These are phyloP conservation scores for Zaprionus lachaisei DNA, from an alignment of 1,140 invertebrate genomes.

Conservation along the genomic window DNA sequence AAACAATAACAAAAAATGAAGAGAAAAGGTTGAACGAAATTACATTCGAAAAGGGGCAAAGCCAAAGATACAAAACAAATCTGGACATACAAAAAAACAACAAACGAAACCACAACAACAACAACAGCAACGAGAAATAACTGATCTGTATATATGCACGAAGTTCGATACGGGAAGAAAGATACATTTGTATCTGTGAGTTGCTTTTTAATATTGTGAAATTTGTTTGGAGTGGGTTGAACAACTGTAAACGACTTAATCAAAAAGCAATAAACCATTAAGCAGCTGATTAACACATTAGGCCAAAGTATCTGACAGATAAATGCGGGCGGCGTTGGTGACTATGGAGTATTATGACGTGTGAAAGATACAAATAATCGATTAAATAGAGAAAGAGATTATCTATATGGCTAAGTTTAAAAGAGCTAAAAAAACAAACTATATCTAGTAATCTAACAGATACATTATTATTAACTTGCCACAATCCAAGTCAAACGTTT, in stretches of 20 bases:
- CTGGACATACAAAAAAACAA: conserved; percentile 22
- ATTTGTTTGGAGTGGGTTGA: conserved; percentile 22
- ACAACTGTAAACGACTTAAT: conserved; percentile 62
- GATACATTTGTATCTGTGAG: conserved; percentile 46
- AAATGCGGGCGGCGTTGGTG: conserved; percentile 7
- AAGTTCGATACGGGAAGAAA: conserved; percentile 53
- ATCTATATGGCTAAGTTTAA: not conserved
- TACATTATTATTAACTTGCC: not conserved
- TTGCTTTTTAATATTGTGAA: conserved; percentile 40
- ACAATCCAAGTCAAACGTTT: too few species aligned
- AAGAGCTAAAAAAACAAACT: not conserved
- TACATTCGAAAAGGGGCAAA: conserved; percentile 72
- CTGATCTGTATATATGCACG: conserved; percentile 43
- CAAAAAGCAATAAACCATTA: conserved; percentile 40
- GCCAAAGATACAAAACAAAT: conserved; percentile 44
- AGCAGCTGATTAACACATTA: conserved; percentile 39
- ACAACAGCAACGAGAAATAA: conserved; percentile 12
- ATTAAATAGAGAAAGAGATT: not conserved
- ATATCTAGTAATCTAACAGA: not conserved
- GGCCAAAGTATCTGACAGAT: conserved; percentile 24
- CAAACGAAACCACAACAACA: conserved; percentile 29
- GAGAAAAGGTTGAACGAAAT: conserved; percentile 53
- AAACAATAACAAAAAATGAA: conserved; percentile 67
- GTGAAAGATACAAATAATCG: conserved; percentile 1
- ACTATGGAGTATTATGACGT: not conserved